Evolutionary conservation across 2,888 invertebrate genomes (phyloP).

Genomic region (Dendrolimus houi): DNA sequence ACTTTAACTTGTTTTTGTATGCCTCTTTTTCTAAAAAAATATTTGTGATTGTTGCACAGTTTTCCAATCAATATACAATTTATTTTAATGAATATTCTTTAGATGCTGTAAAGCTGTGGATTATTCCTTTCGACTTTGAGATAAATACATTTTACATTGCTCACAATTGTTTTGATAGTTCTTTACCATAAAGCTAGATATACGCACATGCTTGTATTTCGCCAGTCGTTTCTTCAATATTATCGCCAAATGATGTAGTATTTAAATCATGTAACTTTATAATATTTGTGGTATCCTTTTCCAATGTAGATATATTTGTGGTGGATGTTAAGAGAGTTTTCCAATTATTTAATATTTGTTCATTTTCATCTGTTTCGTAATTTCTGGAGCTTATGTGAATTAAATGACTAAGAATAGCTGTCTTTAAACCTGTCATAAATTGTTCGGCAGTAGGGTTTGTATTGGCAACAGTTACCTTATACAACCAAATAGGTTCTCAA

Average conservation of each 20-base stretch:
- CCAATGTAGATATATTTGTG: too few relatives aligned
- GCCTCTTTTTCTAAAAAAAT: neutral
- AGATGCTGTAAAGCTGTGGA: slow-evolving; percentile 1
- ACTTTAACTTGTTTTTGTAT: neutral
- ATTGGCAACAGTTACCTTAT: slow-evolving; percentile 16
- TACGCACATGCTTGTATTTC: slow-evolving; percentile 11
- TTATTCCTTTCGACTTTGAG: slow-evolving; percentile 4
- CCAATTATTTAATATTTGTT: neutral
- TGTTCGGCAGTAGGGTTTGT: slow-evolving; percentile 16
- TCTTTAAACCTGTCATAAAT: slow-evolving; percentile 12
- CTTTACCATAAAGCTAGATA: slow-evolving; percentile 10
- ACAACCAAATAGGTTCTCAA: slow-evolving; percentile 17
- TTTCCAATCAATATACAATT: slow-evolving; percentile 3
- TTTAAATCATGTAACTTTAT: too few relatives aligned
- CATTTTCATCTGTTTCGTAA: slow-evolving; percentile 9
- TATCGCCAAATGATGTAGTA: neutral
- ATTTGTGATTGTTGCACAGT: slow-evolving; percentile 3
- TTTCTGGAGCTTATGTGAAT: slow-evolving; percentile 3
- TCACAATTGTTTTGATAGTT: slow-evolving; percentile 4
- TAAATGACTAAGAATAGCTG: neutral
- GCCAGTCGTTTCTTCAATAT: slow-evolving; percentile 4
- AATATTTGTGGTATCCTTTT: too few relatives aligned
- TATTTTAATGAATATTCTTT: slow-evolving; percentile 2
- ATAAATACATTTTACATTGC: slow-evolving; percentile 1
- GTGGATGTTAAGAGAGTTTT: too few relatives aligned